Evolutionary conservation across 2,888 invertebrate species (phyloP).

Genomic region (Troides helena): DNA sequence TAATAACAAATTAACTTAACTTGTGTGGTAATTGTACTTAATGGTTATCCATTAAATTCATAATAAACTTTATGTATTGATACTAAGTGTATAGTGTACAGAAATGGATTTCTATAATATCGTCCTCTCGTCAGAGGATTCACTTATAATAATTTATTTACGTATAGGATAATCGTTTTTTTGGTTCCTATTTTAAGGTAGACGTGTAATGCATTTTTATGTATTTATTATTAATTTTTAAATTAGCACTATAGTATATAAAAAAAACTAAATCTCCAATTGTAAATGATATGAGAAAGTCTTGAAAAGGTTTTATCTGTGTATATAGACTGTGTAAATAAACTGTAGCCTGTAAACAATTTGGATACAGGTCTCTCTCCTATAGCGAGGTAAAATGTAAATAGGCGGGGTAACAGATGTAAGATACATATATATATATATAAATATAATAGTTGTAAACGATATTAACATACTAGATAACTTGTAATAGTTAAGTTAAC

Average conservation of each 20-base stretch:
- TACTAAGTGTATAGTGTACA: slow-evolving; percentile 59
- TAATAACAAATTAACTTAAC: slow-evolving; percentile 7
- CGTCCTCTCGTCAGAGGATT: slow-evolving; percentile 48
- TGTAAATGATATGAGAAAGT: slow-evolving; percentile 35
- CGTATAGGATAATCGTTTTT: slow-evolving; percentile 47
- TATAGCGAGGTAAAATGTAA: slow-evolving; percentile 21
- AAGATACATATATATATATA: slow-evolving; percentile 2
- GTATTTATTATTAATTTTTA: slow-evolving; percentile 62
- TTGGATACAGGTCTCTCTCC: slow-evolving; percentile 24
- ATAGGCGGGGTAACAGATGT: slow-evolving; percentile 22
- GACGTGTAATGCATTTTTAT: slow-evolving; percentile 61
- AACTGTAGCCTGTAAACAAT: slow-evolving; percentile 30
- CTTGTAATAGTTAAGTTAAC: not conserved
- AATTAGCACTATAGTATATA: slow-evolving; percentile 39
- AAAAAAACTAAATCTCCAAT: slow-evolving; percentile 30
- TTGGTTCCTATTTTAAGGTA: slow-evolving; percentile 79
- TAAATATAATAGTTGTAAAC: slow-evolving; percentile 13
- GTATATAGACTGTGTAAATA: slow-evolving; percentile 45
- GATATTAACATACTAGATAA: slow-evolving; percentile 14
- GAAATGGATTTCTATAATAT: slow-evolving; percentile 59
- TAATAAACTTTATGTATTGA: slow-evolving; percentile 33
- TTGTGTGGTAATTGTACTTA: slow-evolving; percentile 24
- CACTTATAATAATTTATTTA: slow-evolving; percentile 68
- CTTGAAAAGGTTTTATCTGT: slow-evolving; percentile 35
- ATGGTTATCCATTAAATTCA: slow-evolving; percentile 14